phyloP scores from a whole-genome alignment of 2,888 invertebrate species.

The Salticus scenicus region DNA sequence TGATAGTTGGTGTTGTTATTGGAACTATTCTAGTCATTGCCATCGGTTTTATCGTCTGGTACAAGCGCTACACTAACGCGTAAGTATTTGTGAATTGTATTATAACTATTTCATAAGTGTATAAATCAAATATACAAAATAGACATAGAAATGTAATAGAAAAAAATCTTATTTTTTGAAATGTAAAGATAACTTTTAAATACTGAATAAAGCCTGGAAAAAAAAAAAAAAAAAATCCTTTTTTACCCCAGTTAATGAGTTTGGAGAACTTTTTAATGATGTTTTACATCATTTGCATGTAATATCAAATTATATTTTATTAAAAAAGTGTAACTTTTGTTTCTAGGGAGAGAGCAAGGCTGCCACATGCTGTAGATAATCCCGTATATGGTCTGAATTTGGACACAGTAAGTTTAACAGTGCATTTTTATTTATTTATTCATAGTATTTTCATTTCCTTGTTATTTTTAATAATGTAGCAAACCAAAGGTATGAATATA shows the following conservation, averaged over 20 bases:
- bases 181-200: neutral
- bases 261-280: neutral
- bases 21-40: conserved; percentile 50
- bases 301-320: too few relatives aligned
- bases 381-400: conserved; percentile 65
- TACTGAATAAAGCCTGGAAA: too few relatives aligned
- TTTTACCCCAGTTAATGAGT: neutral
- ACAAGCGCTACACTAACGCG: conserved; percentile 54
- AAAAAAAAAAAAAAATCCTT: too few relatives aligned
- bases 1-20: conserved; percentile 62
- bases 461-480: too few relatives aligned
- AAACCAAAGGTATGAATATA: too few relatives aligned
- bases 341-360: conserved; percentile 46
- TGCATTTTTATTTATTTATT: too few relatives aligned
- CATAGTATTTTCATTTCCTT: too few relatives aligned
- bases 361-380: conserved; percentile 63
- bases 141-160: neutral
- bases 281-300: too few relatives aligned
- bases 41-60: conserved; percentile 47
- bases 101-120: neutral
- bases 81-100: conserved; percentile 44
- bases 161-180: too few relatives aligned
- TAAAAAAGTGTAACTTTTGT: neutral
- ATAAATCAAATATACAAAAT: too few relatives aligned
- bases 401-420: conserved; percentile 57